phyloP scores from a whole-genome alignment of 92 coral and sea anemone species.

The Epizoanthus illoricatus region DNA sequence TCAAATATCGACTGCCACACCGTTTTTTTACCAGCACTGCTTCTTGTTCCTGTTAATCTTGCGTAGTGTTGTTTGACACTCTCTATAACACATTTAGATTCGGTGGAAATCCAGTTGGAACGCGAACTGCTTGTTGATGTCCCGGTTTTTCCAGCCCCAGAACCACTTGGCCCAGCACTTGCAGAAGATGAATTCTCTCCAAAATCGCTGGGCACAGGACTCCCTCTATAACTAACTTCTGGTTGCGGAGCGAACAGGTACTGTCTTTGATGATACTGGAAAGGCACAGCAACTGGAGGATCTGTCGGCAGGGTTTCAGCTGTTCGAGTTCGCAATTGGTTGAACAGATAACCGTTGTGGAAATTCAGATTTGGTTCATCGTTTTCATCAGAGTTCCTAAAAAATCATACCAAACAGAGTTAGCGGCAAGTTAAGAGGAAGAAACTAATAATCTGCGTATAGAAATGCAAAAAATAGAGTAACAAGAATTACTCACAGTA shows the following conservation, averaged over 20 bases:
- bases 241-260: not conserved
- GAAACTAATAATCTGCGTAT: constrained; percentile 1
- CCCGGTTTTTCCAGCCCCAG: constrained; percentile 4
- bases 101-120: constrained; percentile 13
- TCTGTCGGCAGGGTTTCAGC: not conserved
- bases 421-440: constrained; percentile 2
- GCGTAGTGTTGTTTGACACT: constrained; percentile 20
- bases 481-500: not conserved
- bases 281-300: constrained; percentile 10
- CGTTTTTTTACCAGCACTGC: constrained; percentile 9
- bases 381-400: constrained; percentile 15
- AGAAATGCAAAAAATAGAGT: not conserved
- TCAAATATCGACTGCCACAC: constrained; percentile 11
- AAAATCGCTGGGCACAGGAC: constrained; percentile 7
- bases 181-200: constrained; percentile 10
- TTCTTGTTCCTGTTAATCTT: constrained; percentile 10
- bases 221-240: not conserved
- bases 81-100: constrained; percentile 8
- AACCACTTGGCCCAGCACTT: constrained; percentile 18
- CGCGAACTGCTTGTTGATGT: constrained; percentile 17
- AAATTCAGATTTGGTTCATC: not conserved
- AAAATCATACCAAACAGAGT: not conserved
- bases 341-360: constrained; percentile 9
- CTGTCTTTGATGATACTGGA: constrained; percentile 7
- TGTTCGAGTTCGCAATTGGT: constrained; percentile 6